These are phyloP conservation scores for Pyrgilauda ruficollis DNA, from an alignment of 2,113 vertebrate genomes.

Conservation along the genomic window DNA sequence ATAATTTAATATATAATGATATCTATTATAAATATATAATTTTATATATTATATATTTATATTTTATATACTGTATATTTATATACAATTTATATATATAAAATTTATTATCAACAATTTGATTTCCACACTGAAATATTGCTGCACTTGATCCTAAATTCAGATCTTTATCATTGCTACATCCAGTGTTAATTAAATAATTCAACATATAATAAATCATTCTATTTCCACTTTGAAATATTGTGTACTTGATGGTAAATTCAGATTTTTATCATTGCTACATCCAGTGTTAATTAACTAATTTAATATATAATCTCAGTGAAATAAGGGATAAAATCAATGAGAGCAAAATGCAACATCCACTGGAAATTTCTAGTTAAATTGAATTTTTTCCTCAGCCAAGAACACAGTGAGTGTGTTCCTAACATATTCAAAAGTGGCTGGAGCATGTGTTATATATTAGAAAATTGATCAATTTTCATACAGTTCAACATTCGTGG, in stretches of 20 bases:
- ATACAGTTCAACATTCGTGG: neutral
- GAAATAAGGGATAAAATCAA: neutral
- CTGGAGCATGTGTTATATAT: neutral
- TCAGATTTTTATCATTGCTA: neutral
- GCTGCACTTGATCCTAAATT: too few relatives aligned
- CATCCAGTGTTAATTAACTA: neutral
- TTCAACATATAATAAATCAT: neutral
- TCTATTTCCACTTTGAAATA: neutral
- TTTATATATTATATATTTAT: too few relatives aligned
- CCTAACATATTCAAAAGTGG: neutral
- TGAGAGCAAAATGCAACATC: neutral
- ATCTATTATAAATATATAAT: too few relatives aligned
- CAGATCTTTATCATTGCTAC: too few relatives aligned
- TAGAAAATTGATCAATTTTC: constrained; percentile 35
- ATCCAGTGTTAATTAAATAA: too few relatives aligned
- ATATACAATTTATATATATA: too few relatives aligned
- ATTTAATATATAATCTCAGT: neutral
- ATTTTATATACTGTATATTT: too few relatives aligned
- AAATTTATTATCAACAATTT: too few relatives aligned
- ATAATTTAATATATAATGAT: neutral
- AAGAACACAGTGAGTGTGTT: neutral
- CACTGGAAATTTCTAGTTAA: neutral
- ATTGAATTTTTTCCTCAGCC: neutral
- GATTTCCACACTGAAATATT: too few relatives aligned
- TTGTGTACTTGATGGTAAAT: neutral